Base-by-base conservation (phyloP, 2,888 invertebrate species). In the Xestia rhomboidea region DNA sequence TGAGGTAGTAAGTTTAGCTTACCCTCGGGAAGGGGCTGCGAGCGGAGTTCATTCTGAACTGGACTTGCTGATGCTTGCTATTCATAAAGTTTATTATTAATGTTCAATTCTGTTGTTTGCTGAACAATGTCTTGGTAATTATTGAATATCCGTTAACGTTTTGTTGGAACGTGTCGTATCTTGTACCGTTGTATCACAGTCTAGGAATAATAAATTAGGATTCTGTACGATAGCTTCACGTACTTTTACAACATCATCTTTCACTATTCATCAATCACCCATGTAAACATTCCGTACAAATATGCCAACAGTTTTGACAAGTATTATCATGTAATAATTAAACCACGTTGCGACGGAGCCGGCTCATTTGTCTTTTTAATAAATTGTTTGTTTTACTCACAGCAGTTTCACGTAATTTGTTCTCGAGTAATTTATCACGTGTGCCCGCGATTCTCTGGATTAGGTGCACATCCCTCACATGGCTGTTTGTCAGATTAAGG, bases 351-450 rank as follows among this genome's bases (percentile, higher is more conserved):
- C 75, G 91, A 92, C 91, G 89, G 87, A 86, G 79, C 73, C 77
- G 80, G 74, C 91, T 91, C 93, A 91, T 94, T 93, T 92, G 93
- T 95, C 95, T 93, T 92, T 91, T 90, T 94, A 94, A 95, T 92
- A 95, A 95, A 95, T 95, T 94, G 92, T 94, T 94, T 94, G 94
- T 95, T 95, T 95, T 94, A 94, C 93, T 91, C 90, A 86, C 90
- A 88, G 88, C 89, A 89, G 91, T 91, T 91, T 88, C 91, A 89
- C 90, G 94, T 94, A 93, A 95, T 95, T 94, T 94, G 94, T 93
- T 91, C 92, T 81, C 77, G 84, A 89, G 93, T 94, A 94, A 96
- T 95, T 95, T 94, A 93, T 95, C 95, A 95, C 92, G 81, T 90
- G 93, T 92, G 92, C 88, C 87, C 86, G 90, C 89, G 91, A 90